These are phyloP conservation scores for Halyomorpha halys DNA, from an alignment of 1,140 invertebrate species.

Conservation along the genomic window DNA sequence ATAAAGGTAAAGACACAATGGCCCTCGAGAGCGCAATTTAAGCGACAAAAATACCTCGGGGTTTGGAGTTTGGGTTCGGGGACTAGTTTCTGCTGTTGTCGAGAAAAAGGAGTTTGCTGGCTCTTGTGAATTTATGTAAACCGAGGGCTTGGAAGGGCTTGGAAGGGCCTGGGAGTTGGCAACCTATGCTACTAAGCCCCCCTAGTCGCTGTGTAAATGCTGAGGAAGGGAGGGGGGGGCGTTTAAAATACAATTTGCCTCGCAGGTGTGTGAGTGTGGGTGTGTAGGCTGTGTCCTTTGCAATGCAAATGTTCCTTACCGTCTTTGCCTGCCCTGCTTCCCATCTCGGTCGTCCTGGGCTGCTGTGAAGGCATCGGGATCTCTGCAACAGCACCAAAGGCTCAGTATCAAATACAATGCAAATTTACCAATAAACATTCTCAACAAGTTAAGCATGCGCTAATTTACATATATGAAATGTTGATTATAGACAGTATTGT, in stretches of 20 bases:
- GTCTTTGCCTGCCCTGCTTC: conserved; percentile 52
- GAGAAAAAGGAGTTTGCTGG: no score
- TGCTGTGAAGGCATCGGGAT: conserved; percentile 54
- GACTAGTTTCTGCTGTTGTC: no score
- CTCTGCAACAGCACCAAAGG: conserved; percentile 42
- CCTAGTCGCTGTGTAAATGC: neutral
- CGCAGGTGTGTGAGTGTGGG: neutral
- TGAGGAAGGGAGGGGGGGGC: neutral
- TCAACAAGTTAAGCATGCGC: no score
- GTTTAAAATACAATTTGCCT: conserved; percentile 9
- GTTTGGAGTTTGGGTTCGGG: no score
- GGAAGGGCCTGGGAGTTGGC: no score
- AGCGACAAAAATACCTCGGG: no score
- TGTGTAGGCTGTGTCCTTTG: neutral
- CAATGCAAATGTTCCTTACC: conserved; percentile 38
- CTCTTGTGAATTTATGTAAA: neutral
- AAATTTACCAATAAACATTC: no score
- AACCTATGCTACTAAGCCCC: neutral
- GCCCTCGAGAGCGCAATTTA: no score
- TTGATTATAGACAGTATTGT: no score
- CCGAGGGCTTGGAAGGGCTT: no score
- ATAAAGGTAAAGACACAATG: no score
- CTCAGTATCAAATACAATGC: neutral
- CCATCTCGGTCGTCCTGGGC: conserved; percentile 53
- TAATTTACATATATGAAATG: no score